A percentile compares a stretch with the other conserved stretches of the same genome.
These are phyloP conservation scores for Eulemur rubriventer DNA, from an alignment of 2,797 vertebrate species.

Conservation along the genomic window DNA sequence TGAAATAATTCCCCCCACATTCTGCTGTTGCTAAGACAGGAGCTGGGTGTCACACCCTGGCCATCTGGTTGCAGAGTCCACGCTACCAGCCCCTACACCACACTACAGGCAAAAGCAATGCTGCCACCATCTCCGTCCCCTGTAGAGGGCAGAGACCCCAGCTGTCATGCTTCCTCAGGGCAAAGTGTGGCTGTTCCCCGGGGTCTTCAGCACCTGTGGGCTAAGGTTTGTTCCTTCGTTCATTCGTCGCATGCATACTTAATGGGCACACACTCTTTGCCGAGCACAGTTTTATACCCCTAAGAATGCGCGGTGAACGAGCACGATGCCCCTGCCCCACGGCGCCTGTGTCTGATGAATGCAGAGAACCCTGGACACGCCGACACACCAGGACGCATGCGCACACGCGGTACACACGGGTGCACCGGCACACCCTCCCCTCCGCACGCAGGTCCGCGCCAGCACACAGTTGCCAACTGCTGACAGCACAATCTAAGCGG, in stretches of 20 bases:
- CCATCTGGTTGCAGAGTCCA: background rate
- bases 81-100: background rate
- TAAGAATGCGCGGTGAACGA: background rate
- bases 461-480: background rate
- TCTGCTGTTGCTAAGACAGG: background rate
- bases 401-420: background rate
- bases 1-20: background rate
- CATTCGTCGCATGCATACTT: background rate
- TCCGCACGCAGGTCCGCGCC: background rate
- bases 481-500: background rate
- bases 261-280: background rate
- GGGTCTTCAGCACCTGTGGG: background rate
- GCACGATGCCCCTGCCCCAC: background rate
- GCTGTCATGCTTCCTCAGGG: fast-evolving
- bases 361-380: too few relatives aligned
- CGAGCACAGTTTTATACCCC: background rate
- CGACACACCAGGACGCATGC: background rate
- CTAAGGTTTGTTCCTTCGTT: background rate
- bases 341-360: background rate
- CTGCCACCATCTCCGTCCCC: background rate
- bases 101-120: background rate
- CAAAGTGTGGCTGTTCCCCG: background rate
- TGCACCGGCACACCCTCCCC: background rate
- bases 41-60: background rate
- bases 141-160: background rate